Conservation (phyloP, 2,113 vertebrate species). For the Rhinoptilus africanus region DNA sequence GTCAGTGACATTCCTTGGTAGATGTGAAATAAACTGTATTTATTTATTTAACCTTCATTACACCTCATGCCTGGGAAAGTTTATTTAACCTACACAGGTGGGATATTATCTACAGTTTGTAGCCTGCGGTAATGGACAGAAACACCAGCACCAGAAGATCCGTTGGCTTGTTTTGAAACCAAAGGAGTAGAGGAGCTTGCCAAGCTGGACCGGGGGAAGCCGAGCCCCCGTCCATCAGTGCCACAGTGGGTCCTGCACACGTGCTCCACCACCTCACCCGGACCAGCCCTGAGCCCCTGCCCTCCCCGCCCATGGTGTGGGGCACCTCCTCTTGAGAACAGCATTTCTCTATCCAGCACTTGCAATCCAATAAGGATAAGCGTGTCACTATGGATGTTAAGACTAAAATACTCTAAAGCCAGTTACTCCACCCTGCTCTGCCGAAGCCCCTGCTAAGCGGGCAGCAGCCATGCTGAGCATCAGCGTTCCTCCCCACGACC, state of each 20-base stretch:
- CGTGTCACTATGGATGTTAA: accelerated
- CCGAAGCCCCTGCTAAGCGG: too few species aligned
- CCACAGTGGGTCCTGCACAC: accelerated
- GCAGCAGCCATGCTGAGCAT: neutral
- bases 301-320: accelerated
- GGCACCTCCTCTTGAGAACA: accelerated
- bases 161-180: accelerated
- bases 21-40: neutral
- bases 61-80: neutral
- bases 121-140: neutral
- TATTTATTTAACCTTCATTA: neutral
- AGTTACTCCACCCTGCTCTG: neutral
- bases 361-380: accelerated
- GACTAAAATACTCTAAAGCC: accelerated
- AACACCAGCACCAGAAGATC: neutral
- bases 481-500: accelerated
- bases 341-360: accelerated
- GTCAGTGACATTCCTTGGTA: neutral
- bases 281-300: accelerated
- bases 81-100: neutral
- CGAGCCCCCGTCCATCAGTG: accelerated
- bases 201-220: neutral
- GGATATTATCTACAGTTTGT: neutral
- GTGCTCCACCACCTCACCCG: accelerated
- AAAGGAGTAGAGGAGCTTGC: neutral